These are phyloP conservation scores for Phrynocephalus vlangalii DNA, from an alignment of 2,797 vertebrate species.

Conservation along the genomic window DNA sequence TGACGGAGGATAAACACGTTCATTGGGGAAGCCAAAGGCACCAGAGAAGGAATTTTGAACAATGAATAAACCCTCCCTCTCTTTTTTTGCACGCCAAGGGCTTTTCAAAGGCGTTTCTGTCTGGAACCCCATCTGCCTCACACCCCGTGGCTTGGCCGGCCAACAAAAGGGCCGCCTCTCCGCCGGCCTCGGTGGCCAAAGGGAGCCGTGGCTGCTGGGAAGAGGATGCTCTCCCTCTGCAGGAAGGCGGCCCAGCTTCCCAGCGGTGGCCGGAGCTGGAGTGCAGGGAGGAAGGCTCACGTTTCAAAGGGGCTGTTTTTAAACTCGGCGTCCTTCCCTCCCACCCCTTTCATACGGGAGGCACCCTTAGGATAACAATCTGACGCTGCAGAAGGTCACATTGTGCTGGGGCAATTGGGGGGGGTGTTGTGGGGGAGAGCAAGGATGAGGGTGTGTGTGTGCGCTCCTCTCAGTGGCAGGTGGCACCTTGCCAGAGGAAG, in stretches of 20 bases:
- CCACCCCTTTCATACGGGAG: constrained; percentile 31
- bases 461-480: constrained; percentile 63
- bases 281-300: constrained; percentile 49
- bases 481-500: constrained; percentile 66
- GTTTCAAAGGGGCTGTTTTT: constrained; percentile 66
- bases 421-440: too few species aligned
- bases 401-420: constrained; percentile 58
- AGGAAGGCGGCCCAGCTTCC: constrained; percentile 1
- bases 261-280: constrained; percentile 16
- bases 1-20: background rate
- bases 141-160: constrained; percentile 34
- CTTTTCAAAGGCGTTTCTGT: constrained; percentile 17
- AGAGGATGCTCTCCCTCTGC: background rate
- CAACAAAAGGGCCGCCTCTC: constrained; percentile 57
- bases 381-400: constrained; percentile 53
- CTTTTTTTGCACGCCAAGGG: constrained; percentile 54
- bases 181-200: constrained; percentile 32
- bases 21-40: background rate
- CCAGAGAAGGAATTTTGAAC: constrained; percentile 1
- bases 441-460: too few species aligned
- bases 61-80: constrained; percentile 47
- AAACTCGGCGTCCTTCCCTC: constrained; percentile 29
- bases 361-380: constrained; percentile 69
- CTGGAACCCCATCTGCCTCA: constrained; percentile 18
- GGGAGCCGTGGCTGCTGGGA: background rate